Evolutionary conservation across 2,797 vertebrate species (phyloP).

Genomic region (Tympanoctomys barrerae): DNA sequence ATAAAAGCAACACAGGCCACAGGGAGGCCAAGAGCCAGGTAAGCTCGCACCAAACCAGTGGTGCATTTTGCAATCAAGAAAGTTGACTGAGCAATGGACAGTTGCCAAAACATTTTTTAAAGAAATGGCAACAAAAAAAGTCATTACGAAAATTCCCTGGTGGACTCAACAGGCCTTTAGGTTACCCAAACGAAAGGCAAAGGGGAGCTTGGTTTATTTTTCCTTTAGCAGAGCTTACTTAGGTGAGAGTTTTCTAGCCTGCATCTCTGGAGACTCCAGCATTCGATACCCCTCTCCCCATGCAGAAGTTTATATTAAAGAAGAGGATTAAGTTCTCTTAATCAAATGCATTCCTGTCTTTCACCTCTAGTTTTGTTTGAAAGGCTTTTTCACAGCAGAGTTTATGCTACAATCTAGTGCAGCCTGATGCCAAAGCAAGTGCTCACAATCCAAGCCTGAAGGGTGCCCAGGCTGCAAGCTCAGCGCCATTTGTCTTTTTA

Average conservation of each 20-base stretch:
- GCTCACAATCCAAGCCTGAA: conserved; percentile 5
- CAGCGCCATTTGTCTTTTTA: conserved; percentile 21
- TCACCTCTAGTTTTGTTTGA: conserved; percentile 36
- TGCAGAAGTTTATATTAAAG: conserved; percentile 60
- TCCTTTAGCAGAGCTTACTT: conserved; percentile 40
- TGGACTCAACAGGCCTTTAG: conserved; percentile 59
- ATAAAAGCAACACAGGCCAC: neutral
- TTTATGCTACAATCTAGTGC: neutral
- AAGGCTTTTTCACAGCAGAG: neutral
- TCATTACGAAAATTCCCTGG: conserved; percentile 52
- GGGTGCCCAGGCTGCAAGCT: neutral
- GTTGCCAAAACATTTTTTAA: conserved; percentile 63
- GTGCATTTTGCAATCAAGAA: conserved; percentile 61
- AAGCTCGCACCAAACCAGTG: neutral
- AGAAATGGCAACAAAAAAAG: neutral
- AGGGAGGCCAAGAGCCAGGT: neutral
- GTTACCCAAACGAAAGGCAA: conserved; percentile 49
- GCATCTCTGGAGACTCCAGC: neutral
- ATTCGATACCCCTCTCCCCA: neutral
- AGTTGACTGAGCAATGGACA: conserved; percentile 49
- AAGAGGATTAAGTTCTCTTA: conserved; percentile 65
- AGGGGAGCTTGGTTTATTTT: conserved; percentile 33
- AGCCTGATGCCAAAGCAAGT: neutral
- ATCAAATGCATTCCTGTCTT: conserved; percentile 64
- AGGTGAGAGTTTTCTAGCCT: conserved; percentile 14